Conservation (phyloP, 2,888 invertebrate species). For the Ramazzottius varieornatus region DNA sequence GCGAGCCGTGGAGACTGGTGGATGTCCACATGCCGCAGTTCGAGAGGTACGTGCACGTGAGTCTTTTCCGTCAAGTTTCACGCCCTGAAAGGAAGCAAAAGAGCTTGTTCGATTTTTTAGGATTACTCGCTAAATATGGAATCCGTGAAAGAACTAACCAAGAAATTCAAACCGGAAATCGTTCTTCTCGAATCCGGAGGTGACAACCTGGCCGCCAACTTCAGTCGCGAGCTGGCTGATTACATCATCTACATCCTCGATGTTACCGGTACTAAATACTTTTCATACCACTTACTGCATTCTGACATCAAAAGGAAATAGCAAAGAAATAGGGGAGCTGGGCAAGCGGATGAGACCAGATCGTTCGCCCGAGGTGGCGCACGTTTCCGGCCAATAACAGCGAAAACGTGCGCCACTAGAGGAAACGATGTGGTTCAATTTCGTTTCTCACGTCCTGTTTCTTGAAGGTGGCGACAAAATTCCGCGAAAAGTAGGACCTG, state of each 20-base stretch:
- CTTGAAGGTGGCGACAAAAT: slow-evolving; percentile 19
- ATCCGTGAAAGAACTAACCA: slow-evolving; percentile 18
- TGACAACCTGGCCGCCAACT: slow-evolving; percentile 21
- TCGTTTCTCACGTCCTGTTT: too few relatives aligned
- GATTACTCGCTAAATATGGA: slow-evolving; percentile 20
- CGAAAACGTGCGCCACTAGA: too few relatives aligned
- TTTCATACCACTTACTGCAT: too few relatives aligned
- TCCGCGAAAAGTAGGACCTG: slow-evolving; percentile 19
- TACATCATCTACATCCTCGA: slow-evolving; percentile 21
- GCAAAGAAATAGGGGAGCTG: too few relatives aligned
- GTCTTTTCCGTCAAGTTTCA: background rate
- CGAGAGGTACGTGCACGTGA: slow-evolving; percentile 13
- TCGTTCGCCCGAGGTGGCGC: too few relatives aligned
- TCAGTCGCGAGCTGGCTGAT: slow-evolving; percentile 20
- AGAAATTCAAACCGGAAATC: slow-evolving; percentile 15
- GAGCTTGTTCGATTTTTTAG: slow-evolving; percentile 9
- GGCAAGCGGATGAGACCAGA: too few relatives aligned
- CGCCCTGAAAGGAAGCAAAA: too few relatives aligned
- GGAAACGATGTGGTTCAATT: background rate
- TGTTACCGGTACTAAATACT: slow-evolving; percentile 15
- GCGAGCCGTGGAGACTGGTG: slow-evolving; percentile 20
- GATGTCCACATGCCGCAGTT: slow-evolving; percentile 21
- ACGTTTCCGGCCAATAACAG: too few relatives aligned
- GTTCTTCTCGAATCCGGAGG: slow-evolving; percentile 21
- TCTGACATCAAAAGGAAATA: background rate